These are phyloP conservation scores for Heliornis fulica DNA, from an alignment of 2,113 vertebrate genomes.

Conservation along the genomic window DNA sequence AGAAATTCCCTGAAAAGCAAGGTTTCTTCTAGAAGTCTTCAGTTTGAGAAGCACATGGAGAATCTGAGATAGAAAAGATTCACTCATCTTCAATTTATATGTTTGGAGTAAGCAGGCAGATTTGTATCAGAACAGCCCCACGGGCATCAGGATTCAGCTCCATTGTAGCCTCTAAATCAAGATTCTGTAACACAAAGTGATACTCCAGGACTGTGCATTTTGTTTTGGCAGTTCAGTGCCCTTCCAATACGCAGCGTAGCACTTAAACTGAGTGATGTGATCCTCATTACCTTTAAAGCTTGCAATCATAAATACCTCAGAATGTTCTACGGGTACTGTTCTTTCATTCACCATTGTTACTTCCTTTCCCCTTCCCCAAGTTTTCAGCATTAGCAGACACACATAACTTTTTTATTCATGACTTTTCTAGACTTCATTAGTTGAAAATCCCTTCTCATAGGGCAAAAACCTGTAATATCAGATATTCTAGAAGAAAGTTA, in stretches of 20 bases:
- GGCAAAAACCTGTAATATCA: not conserved
- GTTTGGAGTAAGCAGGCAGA: not conserved
- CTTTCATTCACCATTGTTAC: not conserved
- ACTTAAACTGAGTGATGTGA: not conserved
- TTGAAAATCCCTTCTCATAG: not conserved
- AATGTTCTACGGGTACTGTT: not conserved
- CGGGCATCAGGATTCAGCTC: not conserved
- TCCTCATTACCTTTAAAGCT: not conserved
- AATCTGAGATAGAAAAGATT: not conserved
- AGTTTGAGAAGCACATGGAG: not conserved
- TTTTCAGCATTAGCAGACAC: not conserved
- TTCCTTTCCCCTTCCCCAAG: no score
- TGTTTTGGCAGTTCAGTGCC: not conserved
- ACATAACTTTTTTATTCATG: not conserved
- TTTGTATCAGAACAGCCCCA: not conserved
- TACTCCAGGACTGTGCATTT: not conserved
- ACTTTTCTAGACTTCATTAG: not conserved
- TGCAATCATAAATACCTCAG: not conserved
- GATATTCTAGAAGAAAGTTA: not conserved
- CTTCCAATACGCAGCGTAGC: not conserved
- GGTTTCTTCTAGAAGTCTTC: not conserved
- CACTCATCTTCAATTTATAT: accelerated
- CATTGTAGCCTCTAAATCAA: not conserved
- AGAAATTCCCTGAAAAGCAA: not conserved
- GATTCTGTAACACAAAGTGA: not conserved